Evolutionary conservation across 2,888 invertebrate species (phyloP).

Genomic region (Galerucella calmariensis): DNA sequence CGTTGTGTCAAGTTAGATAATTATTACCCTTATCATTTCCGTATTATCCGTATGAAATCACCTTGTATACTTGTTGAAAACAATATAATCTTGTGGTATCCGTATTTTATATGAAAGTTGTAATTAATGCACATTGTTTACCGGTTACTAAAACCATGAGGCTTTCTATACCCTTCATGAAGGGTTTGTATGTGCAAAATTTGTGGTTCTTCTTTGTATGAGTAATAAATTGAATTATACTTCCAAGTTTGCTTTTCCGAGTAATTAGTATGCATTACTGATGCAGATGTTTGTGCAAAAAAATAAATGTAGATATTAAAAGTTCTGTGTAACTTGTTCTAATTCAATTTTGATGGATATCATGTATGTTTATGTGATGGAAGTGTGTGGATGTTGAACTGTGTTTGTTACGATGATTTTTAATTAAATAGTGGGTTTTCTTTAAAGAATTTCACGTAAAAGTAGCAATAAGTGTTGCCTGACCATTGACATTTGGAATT

Average conservation of each 20-base stretch:
- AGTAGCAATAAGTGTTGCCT: too few species aligned
- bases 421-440: too few species aligned
- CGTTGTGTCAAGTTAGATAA: not conserved
- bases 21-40: not conserved
- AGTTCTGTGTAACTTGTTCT: not conserved
- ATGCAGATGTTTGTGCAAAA: slow-evolving; percentile 4
- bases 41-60: not conserved
- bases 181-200: slow-evolving; percentile 18
- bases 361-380: not conserved
- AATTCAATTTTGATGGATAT: not conserved
- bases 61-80: not conserved
- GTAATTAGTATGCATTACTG: slow-evolving; percentile 7
- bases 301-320: not conserved
- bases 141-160: slow-evolving; percentile 19
- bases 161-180: slow-evolving; percentile 18
- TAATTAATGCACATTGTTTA: slow-evolving; percentile 31
- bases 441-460: too few species aligned
- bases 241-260: slow-evolving; percentile 9
- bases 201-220: slow-evolving; percentile 12
- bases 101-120: slow-evolving; percentile 24
- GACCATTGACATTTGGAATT: too few species aligned
- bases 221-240: slow-evolving; percentile 8
- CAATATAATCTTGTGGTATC: slow-evolving; percentile 15
- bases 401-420: too few species aligned
- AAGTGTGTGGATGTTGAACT: not conserved